A percentile compares a stretch with the other conserved stretches of the same genome.
These are phyloP conservation scores for Onthophagus sagittarius DNA, from an alignment of 2,888 invertebrate genomes.

Conservation along the genomic window DNA sequence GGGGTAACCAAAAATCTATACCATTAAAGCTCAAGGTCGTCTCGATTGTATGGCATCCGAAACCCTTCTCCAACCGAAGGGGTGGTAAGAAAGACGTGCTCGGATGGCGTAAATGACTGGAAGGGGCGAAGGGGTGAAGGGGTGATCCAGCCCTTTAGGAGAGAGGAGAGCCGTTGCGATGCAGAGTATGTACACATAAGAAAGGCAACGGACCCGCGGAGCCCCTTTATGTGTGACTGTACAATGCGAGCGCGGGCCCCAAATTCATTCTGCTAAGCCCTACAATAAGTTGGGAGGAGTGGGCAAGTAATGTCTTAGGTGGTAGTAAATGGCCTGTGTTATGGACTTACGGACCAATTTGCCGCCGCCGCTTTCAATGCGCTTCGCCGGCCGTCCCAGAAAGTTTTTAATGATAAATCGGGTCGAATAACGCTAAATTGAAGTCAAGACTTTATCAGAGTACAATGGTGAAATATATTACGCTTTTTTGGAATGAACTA, in stretches of 20 bases:
- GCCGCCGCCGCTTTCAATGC: not conserved
- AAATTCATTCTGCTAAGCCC: conserved; percentile 8
- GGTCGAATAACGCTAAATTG: not conserved
- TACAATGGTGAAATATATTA: not conserved
- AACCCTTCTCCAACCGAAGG: not conserved
- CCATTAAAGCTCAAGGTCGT: not conserved
- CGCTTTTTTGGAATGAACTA: not conserved
- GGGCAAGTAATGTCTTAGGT: conserved; percentile 10
- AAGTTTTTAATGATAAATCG: not conserved
- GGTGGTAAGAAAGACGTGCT: conserved; percentile 11
- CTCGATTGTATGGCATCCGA: not conserved
- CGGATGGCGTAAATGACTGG: conserved; percentile 6
- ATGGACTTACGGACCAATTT: not conserved
- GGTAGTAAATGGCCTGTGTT: conserved; percentile 7
- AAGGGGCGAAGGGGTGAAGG: conserved; percentile 4
- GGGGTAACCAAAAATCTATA: not conserved
- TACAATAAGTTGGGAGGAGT: conserved; percentile 2
- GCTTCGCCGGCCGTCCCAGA: not conserved
- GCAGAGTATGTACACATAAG: conserved; percentile 13
- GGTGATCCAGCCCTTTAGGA: conserved; percentile 4
- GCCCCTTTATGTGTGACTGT: conserved; percentile 12
- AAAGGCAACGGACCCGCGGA: conserved; percentile 5
- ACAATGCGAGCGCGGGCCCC: conserved; percentile 7
- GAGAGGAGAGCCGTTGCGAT: conserved; percentile 5
- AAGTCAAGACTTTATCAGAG: not conserved